phyloP scores from a whole-genome alignment of 2,888 invertebrate genomes.

The Polyommatus icarus region DNA sequence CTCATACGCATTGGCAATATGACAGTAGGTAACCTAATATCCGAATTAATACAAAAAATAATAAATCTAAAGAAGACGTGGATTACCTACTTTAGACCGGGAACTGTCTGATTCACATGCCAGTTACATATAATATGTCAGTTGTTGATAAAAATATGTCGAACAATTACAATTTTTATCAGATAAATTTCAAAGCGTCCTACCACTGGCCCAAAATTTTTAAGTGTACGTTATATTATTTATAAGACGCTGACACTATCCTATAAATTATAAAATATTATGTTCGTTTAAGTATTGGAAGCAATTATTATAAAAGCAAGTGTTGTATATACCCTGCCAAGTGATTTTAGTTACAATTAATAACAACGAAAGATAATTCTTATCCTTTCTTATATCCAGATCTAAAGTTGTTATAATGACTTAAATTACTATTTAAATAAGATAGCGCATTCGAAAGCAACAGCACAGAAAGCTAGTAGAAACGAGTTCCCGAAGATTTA shows the following conservation, averaged over 20 bases:
- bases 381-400: not conserved
- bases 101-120: not conserved
- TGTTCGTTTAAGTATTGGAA: not conserved
- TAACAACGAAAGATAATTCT: conserved; percentile 13
- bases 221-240: not conserved
- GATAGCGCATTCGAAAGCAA: conserved; percentile 22
- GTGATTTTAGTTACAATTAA: conserved; percentile 33
- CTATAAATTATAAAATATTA: not conserved
- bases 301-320: conserved; percentile 42
- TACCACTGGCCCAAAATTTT: not conserved
- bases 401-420: conserved; percentile 7
- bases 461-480: conserved; percentile 22
- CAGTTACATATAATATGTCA: not conserved
- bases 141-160: not conserved
- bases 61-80: not conserved
- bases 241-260: not conserved
- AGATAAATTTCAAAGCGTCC: not conserved
- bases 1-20: not conserved
- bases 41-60: not conserved
- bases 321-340: conserved; percentile 42
- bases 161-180: not conserved
- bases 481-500: conserved; percentile 36
- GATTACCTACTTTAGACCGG: not conserved
- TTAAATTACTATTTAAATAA: not conserved
- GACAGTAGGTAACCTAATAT: not conserved